Conservation (phyloP, 2,888 invertebrate species). For the Oxytorus armatus region DNA sequence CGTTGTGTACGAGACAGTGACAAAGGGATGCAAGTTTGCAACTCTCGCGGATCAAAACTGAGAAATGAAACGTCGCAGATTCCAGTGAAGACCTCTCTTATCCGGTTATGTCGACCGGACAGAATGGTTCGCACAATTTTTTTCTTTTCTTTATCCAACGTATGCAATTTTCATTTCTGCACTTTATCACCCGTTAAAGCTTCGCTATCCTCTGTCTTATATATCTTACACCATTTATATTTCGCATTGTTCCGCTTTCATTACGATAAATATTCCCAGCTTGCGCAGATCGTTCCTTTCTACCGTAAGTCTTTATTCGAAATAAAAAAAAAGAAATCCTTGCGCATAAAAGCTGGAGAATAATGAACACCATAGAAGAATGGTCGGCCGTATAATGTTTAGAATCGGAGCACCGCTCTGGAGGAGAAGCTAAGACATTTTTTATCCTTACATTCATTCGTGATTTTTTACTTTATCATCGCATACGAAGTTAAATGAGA, state of each 20-base stretch:
- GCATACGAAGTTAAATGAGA: no score
- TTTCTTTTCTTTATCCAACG: conserved; percentile 22
- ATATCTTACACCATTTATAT: conserved; percentile 28
- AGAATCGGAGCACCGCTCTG: neutral
- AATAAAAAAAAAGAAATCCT: conserved; percentile 3
- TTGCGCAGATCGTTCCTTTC: conserved; percentile 10
- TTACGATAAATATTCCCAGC: conserved; percentile 19
- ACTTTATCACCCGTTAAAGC: conserved; percentile 20
- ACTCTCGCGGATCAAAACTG: conserved; percentile 21
- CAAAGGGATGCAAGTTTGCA: conserved; percentile 47
- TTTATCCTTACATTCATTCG: neutral
- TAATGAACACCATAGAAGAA: conserved; percentile 28
- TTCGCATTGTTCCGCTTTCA: conserved; percentile 33
- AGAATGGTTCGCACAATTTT: neutral
- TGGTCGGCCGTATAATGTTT: conserved; percentile 8
- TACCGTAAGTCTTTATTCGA: conserved; percentile 7
- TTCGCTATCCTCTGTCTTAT: conserved; percentile 4
- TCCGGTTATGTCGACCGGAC: conserved; percentile 18
- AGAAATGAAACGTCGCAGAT: conserved; percentile 45
- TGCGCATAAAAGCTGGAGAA: conserved; percentile 29
- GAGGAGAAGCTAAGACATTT: conserved; percentile 13
- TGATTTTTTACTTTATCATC: neutral
- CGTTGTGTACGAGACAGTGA: conserved; percentile 51
- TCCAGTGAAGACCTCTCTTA: conserved; percentile 10
- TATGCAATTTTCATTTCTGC: conserved; percentile 17